Evolutionary conservation across 2,888 invertebrate species (phyloP).

Genomic region (Drosophila mulleri): DNA sequence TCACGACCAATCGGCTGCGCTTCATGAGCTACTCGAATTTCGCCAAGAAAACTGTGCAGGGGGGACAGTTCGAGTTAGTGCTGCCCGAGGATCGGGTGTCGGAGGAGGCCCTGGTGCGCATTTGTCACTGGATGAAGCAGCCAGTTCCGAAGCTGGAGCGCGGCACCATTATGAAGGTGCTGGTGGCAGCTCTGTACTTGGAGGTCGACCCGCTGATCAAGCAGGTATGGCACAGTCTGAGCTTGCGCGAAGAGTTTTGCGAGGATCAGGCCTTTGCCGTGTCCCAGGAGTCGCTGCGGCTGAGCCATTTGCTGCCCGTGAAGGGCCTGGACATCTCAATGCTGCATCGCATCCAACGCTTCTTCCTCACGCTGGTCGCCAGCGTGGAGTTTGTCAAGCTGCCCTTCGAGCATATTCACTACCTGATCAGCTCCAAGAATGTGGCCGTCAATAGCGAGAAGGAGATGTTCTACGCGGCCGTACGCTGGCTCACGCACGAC

Average conservation of each 20-base stretch:
- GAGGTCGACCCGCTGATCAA: slow-evolving; percentile 15
- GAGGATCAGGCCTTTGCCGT: slow-evolving; percentile 46
- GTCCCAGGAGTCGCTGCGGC: slow-evolving; percentile 5
- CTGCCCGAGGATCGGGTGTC: too few relatives aligned
- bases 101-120: too few relatives aligned
- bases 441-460: slow-evolving; percentile 48
- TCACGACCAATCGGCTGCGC: slow-evolving; percentile 36
- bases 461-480: slow-evolving; percentile 57
- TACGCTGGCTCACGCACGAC: too few relatives aligned
- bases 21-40: too few relatives aligned
- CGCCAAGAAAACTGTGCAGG: too few relatives aligned
- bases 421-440: slow-evolving; percentile 33
- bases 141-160: too few relatives aligned
- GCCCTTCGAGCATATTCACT: slow-evolving; percentile 4
- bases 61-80: too few relatives aligned
- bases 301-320: not conserved
- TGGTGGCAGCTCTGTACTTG: slow-evolving; percentile 34
- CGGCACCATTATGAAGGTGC: slow-evolving; percentile 23
- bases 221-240: slow-evolving; percentile 43
- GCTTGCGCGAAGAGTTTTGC: slow-evolving; percentile 2
- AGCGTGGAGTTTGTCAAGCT: slow-evolving; percentile 42
- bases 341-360: slow-evolving; percentile 37
- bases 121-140: too few relatives aligned
- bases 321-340: slow-evolving; percentile 28
- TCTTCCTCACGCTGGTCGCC: slow-evolving; percentile 51